A percentile compares a stretch with the other conserved stretches of the same genome.
Conservation (phyloP, 2,797 vertebrate genomes). For the Diceros bicornis region DNA sequence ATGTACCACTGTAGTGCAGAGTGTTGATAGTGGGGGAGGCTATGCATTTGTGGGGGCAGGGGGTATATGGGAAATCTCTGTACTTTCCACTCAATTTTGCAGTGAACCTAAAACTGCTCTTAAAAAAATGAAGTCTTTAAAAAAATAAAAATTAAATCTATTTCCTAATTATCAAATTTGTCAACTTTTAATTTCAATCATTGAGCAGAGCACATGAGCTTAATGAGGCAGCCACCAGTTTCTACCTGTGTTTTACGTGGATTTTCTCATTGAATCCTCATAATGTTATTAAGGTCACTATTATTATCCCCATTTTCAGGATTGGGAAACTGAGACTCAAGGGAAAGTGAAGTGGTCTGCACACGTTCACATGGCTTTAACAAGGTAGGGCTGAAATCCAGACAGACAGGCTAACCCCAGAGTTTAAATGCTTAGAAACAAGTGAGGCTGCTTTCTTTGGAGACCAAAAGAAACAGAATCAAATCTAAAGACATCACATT, state of each 20-base stretch:
- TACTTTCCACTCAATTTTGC: neutral
- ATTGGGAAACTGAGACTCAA: neutral
- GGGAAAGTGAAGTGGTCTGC: neutral
- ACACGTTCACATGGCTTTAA: neutral
- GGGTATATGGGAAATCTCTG: neutral
- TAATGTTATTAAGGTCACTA: neutral
- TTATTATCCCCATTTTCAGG: neutral
- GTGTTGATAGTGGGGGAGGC: fast-evolving
- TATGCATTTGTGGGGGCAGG: fast-evolving
- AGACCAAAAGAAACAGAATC: neutral
- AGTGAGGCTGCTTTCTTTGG: neutral
- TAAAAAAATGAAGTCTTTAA: neutral
- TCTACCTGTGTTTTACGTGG: neutral
- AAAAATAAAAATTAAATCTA: neutral
- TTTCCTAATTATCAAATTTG: neutral
- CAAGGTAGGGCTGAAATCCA: neutral
- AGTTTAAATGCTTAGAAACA: neutral
- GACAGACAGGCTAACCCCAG: too few species aligned
- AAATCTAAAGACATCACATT: neutral
- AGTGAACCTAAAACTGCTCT: neutral
- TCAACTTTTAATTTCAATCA: neutral
- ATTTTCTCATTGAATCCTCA: neutral
- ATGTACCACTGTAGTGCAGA: neutral
- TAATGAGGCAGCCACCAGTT: neutral
- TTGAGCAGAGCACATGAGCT: neutral